These are phyloP conservation scores for Theocolax elegans DNA, from an alignment of 1,140 invertebrate species.

Conservation along the genomic window DNA sequence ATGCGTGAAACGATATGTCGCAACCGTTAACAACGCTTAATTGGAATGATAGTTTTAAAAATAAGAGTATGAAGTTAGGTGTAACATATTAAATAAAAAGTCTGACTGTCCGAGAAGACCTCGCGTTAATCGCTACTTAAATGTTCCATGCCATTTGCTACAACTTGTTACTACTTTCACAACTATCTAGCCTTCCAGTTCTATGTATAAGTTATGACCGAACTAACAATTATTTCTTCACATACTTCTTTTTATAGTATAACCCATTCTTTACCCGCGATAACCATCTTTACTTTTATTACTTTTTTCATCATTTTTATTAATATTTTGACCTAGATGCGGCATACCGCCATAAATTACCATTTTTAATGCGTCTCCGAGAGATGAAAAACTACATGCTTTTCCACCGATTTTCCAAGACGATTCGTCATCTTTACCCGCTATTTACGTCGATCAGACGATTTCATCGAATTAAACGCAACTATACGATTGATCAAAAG, in stretches of 20 bases:
- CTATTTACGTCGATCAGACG: background rate
- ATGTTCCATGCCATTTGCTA: background rate
- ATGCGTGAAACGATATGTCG: no score
- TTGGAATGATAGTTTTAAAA: constrained; percentile 3
- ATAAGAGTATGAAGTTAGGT: constrained; percentile 2
- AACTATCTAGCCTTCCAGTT: constrained; percentile 17
- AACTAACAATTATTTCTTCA: constrained; percentile 30
- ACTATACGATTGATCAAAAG: no score
- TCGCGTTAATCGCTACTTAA: constrained; percentile 10
- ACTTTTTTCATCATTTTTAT: constrained; percentile 10
- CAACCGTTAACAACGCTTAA: background rate
- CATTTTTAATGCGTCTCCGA: constrained; percentile 7
- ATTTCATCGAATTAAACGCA: no score
- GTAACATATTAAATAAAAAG: background rate
- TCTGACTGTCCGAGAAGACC: background rate
- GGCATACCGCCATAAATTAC: constrained; percentile 5
- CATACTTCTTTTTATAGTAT: constrained; percentile 30
- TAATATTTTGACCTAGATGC: constrained; percentile 25
- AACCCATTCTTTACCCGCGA: background rate
- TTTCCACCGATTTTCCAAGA: background rate
- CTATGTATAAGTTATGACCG: constrained; percentile 25
- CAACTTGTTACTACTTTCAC: constrained; percentile 28
- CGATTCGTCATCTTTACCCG: background rate
- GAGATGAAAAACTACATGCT: no score
- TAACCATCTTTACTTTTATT: constrained; percentile 30